Conservation (phyloP, 2,797 vertebrate genomes). For the Pristis pectinata region DNA sequence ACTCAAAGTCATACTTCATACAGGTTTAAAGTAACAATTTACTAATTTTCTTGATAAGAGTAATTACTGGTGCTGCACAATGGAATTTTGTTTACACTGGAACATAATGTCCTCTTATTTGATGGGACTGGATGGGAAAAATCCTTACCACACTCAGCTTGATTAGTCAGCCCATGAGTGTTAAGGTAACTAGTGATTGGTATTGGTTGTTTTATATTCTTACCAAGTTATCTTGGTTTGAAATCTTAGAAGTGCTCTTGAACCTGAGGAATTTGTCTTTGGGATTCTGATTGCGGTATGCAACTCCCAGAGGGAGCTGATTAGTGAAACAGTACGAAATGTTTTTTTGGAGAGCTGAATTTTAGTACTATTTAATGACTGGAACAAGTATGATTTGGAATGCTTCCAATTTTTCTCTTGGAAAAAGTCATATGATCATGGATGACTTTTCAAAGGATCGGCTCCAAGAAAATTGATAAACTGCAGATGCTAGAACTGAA, state of each 20-base stretch:
- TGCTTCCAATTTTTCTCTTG: neutral
- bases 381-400: neutral
- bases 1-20: neutral
- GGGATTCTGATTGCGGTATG: neutral
- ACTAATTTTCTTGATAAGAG: slow-evolving; percentile 24
- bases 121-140: neutral
- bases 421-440: neutral
- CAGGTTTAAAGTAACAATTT: slow-evolving; percentile 7
- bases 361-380: neutral
- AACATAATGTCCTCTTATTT: neutral
- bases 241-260: neutral
- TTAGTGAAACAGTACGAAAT: neutral
- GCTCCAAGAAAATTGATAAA: neutral
- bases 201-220: neutral
- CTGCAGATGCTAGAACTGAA: no score
- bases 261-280: neutral
- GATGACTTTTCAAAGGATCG: neutral
- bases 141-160: neutral
- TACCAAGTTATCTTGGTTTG: neutral
- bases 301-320: neutral
- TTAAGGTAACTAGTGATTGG: neutral
- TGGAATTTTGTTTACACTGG: neutral
- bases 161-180: neutral
- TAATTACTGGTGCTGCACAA: neutral
- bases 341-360: neutral